Evolutionary conservation across 2,797 vertebrate species (phyloP), one percentile per base, ranked within the genome.

Genomic region (Selene dorsalis): DNA sequence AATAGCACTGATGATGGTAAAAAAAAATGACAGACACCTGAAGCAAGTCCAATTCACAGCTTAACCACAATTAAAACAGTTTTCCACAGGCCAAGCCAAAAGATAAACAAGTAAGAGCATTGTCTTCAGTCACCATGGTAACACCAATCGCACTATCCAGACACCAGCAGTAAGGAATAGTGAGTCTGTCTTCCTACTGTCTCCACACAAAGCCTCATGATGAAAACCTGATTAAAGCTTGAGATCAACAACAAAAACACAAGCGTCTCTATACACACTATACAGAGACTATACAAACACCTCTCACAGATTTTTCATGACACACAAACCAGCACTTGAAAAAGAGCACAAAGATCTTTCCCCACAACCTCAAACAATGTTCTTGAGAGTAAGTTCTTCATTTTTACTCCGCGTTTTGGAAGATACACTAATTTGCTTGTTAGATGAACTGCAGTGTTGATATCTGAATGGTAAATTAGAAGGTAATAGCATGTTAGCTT

Each of bases 101-200:
- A 60, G 18, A 71, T 32, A 28, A 35, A 65, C 35, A 47, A 72
- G 50, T 60, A 77, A 81, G 59, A 79, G 35, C 35, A 73, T 80
- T 61, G 65, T 70, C 73, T 58, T 64, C 41, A 26, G 53, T 85
- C 14, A 5, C 81, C 82, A 87, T 87, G 77, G 83, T n/a, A 90
- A 93, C 90, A 77, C 70, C 82, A 74, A 73, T 22, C 75, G 66
- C 72, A 50, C 26, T 61, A 13, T 43, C 70, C 78, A 86, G 57
- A 79, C 22, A 50, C 28, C 47, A 48, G 50, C 79, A 41, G 61
- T 38, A 22, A 73, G 38, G 32, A 65, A 64, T 0, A 70, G 24
- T 26, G 52, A 63, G 71, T 75, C 53, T 47, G 20, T 0, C 41
- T 13, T 4, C 55, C 66, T 16, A 38, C 80, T 65, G 48, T 50